phyloP scores from a whole-genome alignment of 2,113 vertebrate species.

The Vicugna pacos region DNA sequence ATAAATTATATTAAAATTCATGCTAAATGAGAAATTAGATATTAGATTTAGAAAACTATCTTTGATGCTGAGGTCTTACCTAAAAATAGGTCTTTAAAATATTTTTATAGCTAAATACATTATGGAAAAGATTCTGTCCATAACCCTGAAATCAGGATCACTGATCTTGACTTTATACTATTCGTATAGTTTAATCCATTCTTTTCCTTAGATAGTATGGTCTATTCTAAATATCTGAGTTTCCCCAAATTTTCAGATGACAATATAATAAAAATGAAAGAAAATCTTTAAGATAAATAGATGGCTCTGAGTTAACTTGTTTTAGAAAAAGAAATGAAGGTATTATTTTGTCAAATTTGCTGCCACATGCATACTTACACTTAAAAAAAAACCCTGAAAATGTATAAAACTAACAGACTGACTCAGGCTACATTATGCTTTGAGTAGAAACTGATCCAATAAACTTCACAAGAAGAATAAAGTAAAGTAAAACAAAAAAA shows the following conservation, averaged over 20 bases:
- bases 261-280: background rate
- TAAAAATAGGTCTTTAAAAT: background rate
- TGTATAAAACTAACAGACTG: constrained; percentile 68
- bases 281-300: background rate
- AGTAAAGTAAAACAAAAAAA: constrained; percentile 88
- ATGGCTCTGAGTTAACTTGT: background rate
- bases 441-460: constrained; percentile 81
- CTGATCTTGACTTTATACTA: background rate
- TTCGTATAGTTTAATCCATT: background rate
- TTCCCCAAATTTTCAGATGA: background rate
- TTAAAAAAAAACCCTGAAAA: background rate
- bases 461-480: constrained; percentile 85
- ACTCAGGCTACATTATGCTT: constrained; percentile 74
- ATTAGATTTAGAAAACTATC: background rate
- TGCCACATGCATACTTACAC: background rate
- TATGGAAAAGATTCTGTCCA: background rate
- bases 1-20: constrained; percentile 20
- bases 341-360: constrained; percentile 36
- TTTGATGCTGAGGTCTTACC: background rate
- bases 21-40: background rate
- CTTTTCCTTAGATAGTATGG: background rate
- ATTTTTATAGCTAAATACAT: background rate
- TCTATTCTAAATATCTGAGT: background rate
- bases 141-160: background rate
- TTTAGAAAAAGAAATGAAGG: constrained; percentile 49